Evolutionary conservation across 2,113 vertebrate genomes (phyloP), one percentile per base, ranked within the genome.

Genomic region (Podarcis cretensis): DNA sequence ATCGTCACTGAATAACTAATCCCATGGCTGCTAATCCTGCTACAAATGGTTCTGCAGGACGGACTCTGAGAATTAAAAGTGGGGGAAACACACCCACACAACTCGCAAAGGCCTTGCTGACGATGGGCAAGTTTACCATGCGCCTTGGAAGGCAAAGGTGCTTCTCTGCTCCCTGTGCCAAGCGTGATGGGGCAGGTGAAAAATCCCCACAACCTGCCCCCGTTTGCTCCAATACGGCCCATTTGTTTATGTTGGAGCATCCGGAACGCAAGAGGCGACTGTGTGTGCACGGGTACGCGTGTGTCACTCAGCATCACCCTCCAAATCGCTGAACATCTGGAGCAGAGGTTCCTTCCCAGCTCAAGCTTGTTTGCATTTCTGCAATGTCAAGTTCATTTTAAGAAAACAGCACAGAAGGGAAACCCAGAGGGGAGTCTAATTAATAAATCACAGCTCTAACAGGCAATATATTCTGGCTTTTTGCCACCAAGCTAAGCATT

Each of bases 201-300:
- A 91, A 83, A 94, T 84, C 85, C 87, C 89, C 81, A 87, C 85
- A 86, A 93, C 89, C 89, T 93, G 86, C 87, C 90, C 92, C 92
- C 90, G 71, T 82, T 54, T 93, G 92, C 90, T 90, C 69, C 79
- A 83, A 63, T 89, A 76, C 81, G 79, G 84, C 86, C 86, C 73
- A 85, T 77, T 27, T 2, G 84, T 89, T 90, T 90, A 94, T 23
- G 63, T 90, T 40, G 80, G 91, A 78, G 86, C 0, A 10, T 21
- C 25, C 83, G 69, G 48, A 77, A 79, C 0, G 0, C 16, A 85
- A 90, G 83, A 48, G 35, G 91, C 40, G 59, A 12, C 89, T 10
- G 90, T 88, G 0, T 63, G 14, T 1, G 79, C 5, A 3, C 89
- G 69, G 5, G 37, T 43, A 3, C 27, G 7, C 59, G 18, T 2